Conservation (phyloP, 2,113 vertebrate genomes). For the Climacteris rufus region DNA sequence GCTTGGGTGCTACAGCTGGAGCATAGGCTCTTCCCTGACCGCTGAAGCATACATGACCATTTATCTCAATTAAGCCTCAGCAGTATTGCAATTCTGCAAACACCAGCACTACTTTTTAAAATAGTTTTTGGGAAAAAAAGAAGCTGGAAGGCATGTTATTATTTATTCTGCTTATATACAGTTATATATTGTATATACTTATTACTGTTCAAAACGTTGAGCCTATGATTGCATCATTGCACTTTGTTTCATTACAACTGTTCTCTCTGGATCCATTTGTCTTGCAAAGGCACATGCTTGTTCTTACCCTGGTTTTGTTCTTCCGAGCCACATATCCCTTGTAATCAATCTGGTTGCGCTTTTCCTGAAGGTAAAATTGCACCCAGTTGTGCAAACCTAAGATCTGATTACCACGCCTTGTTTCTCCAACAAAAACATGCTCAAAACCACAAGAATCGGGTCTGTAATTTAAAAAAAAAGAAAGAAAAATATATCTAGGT, state of each 20-base stretch:
- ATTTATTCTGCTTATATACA: background rate
- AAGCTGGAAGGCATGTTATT: background rate
- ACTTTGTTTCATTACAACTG: background rate
- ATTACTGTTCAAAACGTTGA: background rate
- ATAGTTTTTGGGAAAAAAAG: background rate
- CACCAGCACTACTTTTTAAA: background rate
- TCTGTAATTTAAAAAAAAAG: slow-evolving; percentile 41
- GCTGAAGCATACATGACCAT: background rate
- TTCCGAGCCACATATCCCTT: slow-evolving; percentile 79
- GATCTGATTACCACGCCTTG: slow-evolving; percentile 71
- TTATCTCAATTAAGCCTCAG: background rate
- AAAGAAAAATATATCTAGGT: background rate
- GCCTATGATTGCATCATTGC: background rate
- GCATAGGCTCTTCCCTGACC: background rate
- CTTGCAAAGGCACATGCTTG: background rate
- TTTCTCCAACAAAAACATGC: slow-evolving; percentile 88
- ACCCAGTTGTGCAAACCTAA: slow-evolving; percentile 88
- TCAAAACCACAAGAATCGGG: slow-evolving; percentile 86
- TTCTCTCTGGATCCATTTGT: background rate
- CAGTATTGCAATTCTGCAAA: background rate
- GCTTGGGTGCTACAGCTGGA: background rate
- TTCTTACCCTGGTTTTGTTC: slow-evolving; percentile 75
- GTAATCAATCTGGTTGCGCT: slow-evolving; percentile 77
- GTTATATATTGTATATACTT: background rate
- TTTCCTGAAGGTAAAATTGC: slow-evolving; percentile 88